Evolutionary conservation across 2,797 vertebrate species (phyloP).

Genomic region (Sciaenops ocellatus): DNA sequence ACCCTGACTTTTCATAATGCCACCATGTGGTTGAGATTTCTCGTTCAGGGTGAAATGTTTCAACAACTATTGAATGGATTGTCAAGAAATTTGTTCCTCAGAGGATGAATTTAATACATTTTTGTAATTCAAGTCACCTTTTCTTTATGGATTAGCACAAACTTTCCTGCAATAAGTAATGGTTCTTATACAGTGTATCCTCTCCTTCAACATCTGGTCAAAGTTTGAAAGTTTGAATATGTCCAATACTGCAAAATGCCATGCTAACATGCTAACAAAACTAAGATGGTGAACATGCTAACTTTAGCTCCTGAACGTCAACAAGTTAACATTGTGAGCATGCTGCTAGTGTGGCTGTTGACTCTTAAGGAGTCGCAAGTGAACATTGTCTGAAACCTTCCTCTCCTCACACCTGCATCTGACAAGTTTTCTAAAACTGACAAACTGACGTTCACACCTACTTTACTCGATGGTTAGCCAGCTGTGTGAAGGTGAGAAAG

Average conservation of each 20-base stretch:
- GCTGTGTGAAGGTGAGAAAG: no score
- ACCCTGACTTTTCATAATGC: not conserved
- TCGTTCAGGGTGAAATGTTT: not conserved
- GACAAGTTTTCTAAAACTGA: no score
- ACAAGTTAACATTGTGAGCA: no score
- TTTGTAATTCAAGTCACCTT: not conserved
- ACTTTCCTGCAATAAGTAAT: not conserved
- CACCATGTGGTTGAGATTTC: not conserved
- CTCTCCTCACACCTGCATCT: not conserved
- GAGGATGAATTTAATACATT: not conserved
- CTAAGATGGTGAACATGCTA: no score
- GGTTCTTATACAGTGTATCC: not conserved
- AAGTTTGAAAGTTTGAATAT: not conserved
- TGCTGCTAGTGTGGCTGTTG: no score
- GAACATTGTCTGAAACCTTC: not conserved
- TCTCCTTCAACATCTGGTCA: not conserved
- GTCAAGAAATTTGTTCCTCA: not conserved
- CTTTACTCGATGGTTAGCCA: not conserved
- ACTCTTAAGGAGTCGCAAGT: no score
- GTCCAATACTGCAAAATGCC: not conserved
- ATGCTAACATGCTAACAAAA: no score
- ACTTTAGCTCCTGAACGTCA: no score
- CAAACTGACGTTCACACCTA: not conserved
- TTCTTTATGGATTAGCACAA: not conserved
- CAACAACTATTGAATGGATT: not conserved